These are phyloP conservation scores for Pyrrhosoma nymphula DNA, from an alignment of 2,888 invertebrate species.

Conservation along the genomic window DNA sequence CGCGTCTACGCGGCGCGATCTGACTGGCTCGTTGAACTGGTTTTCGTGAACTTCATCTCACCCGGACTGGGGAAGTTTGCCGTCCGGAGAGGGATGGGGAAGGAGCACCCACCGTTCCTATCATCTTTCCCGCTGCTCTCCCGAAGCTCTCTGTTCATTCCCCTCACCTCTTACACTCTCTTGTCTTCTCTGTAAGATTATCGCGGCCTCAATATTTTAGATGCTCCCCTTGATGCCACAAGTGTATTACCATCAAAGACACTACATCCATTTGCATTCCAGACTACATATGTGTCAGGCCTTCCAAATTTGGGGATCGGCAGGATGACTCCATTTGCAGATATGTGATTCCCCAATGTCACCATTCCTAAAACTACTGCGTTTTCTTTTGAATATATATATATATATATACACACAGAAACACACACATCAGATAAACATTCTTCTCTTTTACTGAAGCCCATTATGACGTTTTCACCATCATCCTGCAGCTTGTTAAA, in stretches of 20 bases:
- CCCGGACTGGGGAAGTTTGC: neutral
- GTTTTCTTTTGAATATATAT: too few relatives aligned
- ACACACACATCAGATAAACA: too few relatives aligned
- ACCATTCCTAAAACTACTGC: too few relatives aligned
- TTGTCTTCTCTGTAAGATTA: neutral
- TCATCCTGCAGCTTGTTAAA: too few relatives aligned
- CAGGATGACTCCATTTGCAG: neutral
- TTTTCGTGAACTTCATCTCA: slow-evolving; percentile 16
- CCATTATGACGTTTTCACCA: too few relatives aligned
- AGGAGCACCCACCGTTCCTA: neutral
- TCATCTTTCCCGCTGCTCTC: neutral
- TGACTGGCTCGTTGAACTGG: slow-evolving; percentile 31
- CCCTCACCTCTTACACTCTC: neutral
- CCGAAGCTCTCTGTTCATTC: neutral
- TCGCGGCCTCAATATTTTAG: neutral
- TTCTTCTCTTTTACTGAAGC: too few relatives aligned
- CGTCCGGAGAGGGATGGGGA: neutral
- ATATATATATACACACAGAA: too few relatives aligned
- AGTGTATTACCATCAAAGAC: neutral
- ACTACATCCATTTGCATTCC: neutral
- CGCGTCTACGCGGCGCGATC: slow-evolving; percentile 19
- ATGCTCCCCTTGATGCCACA: neutral
- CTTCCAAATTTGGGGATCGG: neutral
- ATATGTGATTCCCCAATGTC: neutral
- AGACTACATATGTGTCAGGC: neutral